phyloP scores from a whole-genome alignment of 2,113 vertebrate genomes.

The Rhabdornis inornatus region DNA sequence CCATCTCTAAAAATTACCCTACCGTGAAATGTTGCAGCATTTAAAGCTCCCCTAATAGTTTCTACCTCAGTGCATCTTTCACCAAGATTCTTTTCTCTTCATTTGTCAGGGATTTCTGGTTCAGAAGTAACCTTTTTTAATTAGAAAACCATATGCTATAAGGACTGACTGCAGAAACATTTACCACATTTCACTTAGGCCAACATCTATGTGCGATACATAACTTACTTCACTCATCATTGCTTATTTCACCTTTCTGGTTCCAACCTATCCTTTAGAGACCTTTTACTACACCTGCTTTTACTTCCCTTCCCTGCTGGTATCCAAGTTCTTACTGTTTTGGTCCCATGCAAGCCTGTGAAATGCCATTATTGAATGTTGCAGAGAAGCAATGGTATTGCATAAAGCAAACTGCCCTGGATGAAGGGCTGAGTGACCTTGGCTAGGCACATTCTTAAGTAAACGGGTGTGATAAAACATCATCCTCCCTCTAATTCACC shows the following conservation, averaged over 20 bases:
- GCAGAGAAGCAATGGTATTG: not conserved
- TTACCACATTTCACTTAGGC: not conserved
- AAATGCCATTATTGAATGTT: not conserved
- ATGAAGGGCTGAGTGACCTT: constrained; percentile 6
- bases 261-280: not conserved
- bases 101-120: not conserved
- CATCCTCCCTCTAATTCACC: not conserved
- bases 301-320: not conserved
- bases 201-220: rapidly evolving
- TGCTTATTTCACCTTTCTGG: not conserved
- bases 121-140: not conserved
- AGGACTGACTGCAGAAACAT: not conserved
- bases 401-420: not conserved
- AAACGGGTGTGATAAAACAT: not conserved
- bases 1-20: not conserved
- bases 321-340: not conserved
- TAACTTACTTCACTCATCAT: not conserved
- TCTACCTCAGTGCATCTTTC: constrained; percentile 4
- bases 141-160: not conserved
- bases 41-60: not conserved
- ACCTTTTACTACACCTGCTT: not conserved
- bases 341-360: not conserved
- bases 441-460: not conserved
- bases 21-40: not conserved
- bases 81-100: not conserved